phyloP scores from a whole-genome alignment of 2,797 vertebrate genomes.

The Sparidentex hasta region DNA sequence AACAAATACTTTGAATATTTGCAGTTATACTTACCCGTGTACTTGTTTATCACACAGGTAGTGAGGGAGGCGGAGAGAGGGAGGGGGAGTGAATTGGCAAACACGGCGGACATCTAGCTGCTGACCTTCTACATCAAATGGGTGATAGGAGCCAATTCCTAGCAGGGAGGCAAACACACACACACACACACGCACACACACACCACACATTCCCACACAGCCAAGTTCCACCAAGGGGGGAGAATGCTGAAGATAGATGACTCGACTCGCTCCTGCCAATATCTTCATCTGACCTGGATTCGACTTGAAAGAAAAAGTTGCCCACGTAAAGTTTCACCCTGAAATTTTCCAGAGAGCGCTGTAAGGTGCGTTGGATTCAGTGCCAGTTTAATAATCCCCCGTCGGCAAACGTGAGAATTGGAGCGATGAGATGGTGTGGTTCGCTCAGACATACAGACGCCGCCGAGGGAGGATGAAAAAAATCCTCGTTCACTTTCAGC shows the following conservation, averaged over 20 bases:
- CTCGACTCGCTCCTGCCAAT: slow-evolving; percentile 39
- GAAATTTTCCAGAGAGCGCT: neutral
- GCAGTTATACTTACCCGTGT: neutral
- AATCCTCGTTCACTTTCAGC: neutral
- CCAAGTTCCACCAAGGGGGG: slow-evolving; percentile 60
- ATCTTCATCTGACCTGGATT: slow-evolving; percentile 61
- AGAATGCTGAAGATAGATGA: slow-evolving; percentile 45
- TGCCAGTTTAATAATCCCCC: slow-evolving; percentile 26
- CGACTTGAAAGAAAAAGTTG: slow-evolving; percentile 25
- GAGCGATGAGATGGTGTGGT: neutral
- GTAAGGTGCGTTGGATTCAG: slow-evolving; percentile 5
- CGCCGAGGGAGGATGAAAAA: neutral
- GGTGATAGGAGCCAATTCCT: slow-evolving; percentile 72
- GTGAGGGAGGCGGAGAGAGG: slow-evolving; percentile 7
- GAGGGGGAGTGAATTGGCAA: slow-evolving; percentile 49
- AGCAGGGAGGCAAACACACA: slow-evolving; percentile 36
- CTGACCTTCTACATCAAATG: slow-evolving; percentile 81
- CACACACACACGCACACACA: neutral
- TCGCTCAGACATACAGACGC: neutral
- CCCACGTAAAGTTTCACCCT: neutral
- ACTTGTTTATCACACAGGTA: slow-evolving; percentile 18
- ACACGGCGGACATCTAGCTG: slow-evolving; percentile 49
- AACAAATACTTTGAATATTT: slow-evolving; percentile 3
- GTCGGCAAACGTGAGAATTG: neutral
- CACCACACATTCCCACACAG: neutral